Evolutionary conservation across 2,113 vertebrate genomes (phyloP).

Genomic region (Zosterops pallidus): DNA sequence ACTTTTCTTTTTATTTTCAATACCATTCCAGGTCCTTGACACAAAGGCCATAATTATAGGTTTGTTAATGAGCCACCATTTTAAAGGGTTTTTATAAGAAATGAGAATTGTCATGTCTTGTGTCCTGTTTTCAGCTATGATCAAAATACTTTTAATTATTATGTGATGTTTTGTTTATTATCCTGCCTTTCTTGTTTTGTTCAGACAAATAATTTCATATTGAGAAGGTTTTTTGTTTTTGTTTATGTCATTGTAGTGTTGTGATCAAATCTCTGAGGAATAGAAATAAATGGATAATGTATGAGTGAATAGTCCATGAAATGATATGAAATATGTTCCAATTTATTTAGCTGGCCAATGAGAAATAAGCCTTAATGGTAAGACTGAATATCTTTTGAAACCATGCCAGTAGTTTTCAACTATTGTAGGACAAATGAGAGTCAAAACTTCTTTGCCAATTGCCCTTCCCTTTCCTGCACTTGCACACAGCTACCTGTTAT

Average conservation of each 20-base stretch:
- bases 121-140: neutral
- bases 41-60: neutral
- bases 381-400: neutral
- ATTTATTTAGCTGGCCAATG: neutral
- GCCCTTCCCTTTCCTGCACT: rapidly evolving
- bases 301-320: neutral
- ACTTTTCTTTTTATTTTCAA: neutral
- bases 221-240: neutral
- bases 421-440: neutral
- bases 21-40: neutral
- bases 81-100: neutral
- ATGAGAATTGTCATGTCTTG: neutral
- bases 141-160: neutral
- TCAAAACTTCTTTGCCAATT: neutral
- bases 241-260: neutral
- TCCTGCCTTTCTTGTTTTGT: neutral
- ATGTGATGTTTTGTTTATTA: neutral
- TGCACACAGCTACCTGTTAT: neutral
- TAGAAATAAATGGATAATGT: neutral
- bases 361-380: neutral
- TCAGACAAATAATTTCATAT: neutral
- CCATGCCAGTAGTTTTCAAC: neutral
- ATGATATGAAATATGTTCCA: neutral
- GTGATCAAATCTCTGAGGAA: neutral
- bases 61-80: neutral